Evolutionary conservation across 2,888 invertebrate genomes (phyloP), one percentile per base, ranked within the genome.

Genomic region (Drosophila fungiperda): DNA sequence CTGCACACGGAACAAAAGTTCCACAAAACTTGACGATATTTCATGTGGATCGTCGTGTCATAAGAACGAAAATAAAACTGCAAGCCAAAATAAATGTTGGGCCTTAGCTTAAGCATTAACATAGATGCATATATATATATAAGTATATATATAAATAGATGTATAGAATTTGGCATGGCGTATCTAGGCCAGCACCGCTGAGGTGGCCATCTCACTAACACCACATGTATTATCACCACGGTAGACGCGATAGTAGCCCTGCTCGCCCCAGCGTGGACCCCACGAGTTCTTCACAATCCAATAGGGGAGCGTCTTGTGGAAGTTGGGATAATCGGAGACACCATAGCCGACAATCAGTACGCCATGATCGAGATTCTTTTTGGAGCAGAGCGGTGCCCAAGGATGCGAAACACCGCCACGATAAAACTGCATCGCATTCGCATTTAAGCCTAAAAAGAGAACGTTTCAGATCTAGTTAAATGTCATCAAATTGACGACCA

Each of bases 251-350:
- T 98, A 99, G 93, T 99, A 99, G 2, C 99, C 99, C 94, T 97
- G 96, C 93, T 98, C 98, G 45, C 99, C 99, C 98, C 98, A 99
- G 32, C 94, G 93, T 40, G 94, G 92, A 59, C 99, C 98, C 99
- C 99, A 99, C 15, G 98, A 98, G 93, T 99, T 99, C 94, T 99
- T 99, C 36, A 99, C 94, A 73, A 96, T 96, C 99, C 99, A 99
- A 92, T 96, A 99, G 0, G 98, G 98, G 50, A 97, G 92, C 1
- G 94, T 94, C 93, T 96, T 97, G 89, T 97, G 95, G 94, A 97
- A 97, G 48, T 96, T 92, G 11, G 96, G 96, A 93, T 97, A 97
- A 50, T 95, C 97, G 95, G 95, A 91, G 93, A 95, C 91, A 62
- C 98, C 99, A 91, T 96, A 99, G 65, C 99, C 99, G 3, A 99